These are phyloP conservation scores for Planiliza haematocheilus DNA, from an alignment of 2,113 vertebrate genomes.

Conservation along the genomic window DNA sequence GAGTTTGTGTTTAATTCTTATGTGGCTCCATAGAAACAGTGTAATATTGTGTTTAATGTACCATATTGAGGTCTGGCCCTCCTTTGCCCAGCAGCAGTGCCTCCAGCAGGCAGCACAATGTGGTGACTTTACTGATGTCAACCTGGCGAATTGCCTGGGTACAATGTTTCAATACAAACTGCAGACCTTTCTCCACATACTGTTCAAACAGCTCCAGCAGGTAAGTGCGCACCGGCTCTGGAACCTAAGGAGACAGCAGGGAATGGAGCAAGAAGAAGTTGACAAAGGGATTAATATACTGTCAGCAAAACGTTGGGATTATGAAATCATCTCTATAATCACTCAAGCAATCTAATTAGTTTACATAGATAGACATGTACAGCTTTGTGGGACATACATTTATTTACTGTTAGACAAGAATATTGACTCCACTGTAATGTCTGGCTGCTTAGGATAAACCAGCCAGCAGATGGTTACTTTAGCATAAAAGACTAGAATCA, in stretches of 20 bases:
- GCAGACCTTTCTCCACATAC: slow-evolving; percentile 87
- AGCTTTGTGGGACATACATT: too few species aligned
- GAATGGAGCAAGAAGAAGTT: background rate
- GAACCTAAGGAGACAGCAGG: slow-evolving; percentile 47
- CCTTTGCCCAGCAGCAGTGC: slow-evolving; percentile 83
- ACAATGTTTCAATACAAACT: slow-evolving; percentile 85
- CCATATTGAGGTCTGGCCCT: slow-evolving; percentile 83
- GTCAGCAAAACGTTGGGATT: too few species aligned
- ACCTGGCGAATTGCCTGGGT: slow-evolving; percentile 88
- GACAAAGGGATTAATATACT: background rate
- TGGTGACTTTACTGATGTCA: slow-evolving; percentile 91
- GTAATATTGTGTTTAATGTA: slow-evolving; percentile 62
- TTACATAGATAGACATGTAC: too few species aligned
- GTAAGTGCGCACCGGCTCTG: slow-evolving; percentile 76
- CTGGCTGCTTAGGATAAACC: too few species aligned
- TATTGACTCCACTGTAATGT: too few species aligned
- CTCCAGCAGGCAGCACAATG: slow-evolving; percentile 89
- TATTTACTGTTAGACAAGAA: too few species aligned
- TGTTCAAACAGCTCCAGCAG: slow-evolving; percentile 85
- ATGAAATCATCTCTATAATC: too few species aligned
- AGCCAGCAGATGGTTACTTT: too few species aligned
- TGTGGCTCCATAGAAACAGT: background rate
- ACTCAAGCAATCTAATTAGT: too few species aligned
- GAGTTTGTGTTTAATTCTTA: too few species aligned
- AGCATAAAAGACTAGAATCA: too few species aligned